Evolutionary conservation across 2,797 vertebrate species (phyloP).

Genomic region (Salarias fasciatus): DNA sequence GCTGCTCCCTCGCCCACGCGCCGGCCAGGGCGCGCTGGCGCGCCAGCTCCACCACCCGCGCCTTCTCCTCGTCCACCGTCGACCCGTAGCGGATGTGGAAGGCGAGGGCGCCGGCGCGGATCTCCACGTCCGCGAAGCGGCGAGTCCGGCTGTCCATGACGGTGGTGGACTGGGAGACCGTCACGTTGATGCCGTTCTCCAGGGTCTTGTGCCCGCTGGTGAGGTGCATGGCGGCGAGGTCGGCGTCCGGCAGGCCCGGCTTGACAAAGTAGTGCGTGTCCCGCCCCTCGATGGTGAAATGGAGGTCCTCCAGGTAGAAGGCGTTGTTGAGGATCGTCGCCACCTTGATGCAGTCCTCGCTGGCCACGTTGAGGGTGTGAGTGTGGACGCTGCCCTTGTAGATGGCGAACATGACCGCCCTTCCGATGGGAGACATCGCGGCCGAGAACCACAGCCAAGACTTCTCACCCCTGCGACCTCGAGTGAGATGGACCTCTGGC

Average conservation of each 20-base stretch:
- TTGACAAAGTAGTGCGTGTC: constrained; percentile 99
- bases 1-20: constrained; percentile 95
- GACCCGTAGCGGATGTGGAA: constrained; percentile 97
- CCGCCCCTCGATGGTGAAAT: constrained; percentile 94
- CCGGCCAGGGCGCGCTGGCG: constrained; percentile 93
- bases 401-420: constrained; percentile 96
- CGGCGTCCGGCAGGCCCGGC: constrained; percentile 91
- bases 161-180: constrained; percentile 95
- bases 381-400: constrained; percentile 95
- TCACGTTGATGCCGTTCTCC: constrained; percentile 97
- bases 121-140: constrained; percentile 96
- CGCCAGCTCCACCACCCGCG: constrained; percentile 93
- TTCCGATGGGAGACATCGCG: constrained; percentile 92
- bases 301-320: constrained; percentile 96
- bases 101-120: constrained; percentile 89
- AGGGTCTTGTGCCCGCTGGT: constrained; percentile 94
- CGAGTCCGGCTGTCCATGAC: constrained; percentile 96
- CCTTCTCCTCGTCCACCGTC: constrained; percentile 95
- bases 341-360: constrained; percentile 98
- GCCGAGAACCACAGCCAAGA: constrained; percentile 98
- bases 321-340: constrained; percentile 97
- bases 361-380: constrained; percentile 94
- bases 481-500: constrained; percentile 91
- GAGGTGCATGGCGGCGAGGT: constrained; percentile 92
- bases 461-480: constrained; percentile 85